Evolutionary conservation across 2,113 vertebrate species (phyloP).

Genomic region (Lepus timidus): DNA sequence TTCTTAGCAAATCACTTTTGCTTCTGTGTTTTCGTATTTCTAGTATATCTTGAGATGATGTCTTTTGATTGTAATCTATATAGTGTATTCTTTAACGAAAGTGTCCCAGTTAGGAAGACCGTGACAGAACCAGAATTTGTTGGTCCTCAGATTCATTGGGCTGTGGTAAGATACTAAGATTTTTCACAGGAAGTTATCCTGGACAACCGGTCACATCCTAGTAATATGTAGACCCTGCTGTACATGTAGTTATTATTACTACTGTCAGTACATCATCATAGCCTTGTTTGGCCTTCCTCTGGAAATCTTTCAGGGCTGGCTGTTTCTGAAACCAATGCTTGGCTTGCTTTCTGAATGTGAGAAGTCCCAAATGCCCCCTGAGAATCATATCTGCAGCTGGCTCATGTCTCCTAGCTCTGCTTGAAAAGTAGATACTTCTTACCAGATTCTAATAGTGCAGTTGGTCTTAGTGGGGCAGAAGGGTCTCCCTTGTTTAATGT

Average conservation of each 20-base stretch:
- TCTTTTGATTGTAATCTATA: neutral
- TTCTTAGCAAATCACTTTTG: neutral
- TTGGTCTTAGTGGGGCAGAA: neutral
- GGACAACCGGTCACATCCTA: neutral
- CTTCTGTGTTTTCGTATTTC: neutral
- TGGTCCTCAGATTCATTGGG: neutral
- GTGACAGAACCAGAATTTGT: neutral
- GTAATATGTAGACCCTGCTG: neutral
- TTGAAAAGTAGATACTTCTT: neutral
- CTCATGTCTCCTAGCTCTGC: too few species aligned
- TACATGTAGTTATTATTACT: neutral
- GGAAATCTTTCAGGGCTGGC: neutral
- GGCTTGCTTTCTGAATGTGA: neutral
- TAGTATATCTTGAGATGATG: neutral
- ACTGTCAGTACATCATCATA: too few species aligned
- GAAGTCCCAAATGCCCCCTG: neutral
- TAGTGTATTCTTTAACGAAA: neutral
- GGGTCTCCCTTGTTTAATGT: neutral
- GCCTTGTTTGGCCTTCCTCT: neutral
- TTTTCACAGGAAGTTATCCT: neutral
- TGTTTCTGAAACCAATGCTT: neutral
- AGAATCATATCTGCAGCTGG: neutral
- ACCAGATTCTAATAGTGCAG: neutral
- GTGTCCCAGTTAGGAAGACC: neutral
- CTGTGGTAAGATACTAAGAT: neutral